Evolutionary conservation across 2,888 invertebrate genomes (phyloP).

Genomic region (Pomacea canaliculata): DNA sequence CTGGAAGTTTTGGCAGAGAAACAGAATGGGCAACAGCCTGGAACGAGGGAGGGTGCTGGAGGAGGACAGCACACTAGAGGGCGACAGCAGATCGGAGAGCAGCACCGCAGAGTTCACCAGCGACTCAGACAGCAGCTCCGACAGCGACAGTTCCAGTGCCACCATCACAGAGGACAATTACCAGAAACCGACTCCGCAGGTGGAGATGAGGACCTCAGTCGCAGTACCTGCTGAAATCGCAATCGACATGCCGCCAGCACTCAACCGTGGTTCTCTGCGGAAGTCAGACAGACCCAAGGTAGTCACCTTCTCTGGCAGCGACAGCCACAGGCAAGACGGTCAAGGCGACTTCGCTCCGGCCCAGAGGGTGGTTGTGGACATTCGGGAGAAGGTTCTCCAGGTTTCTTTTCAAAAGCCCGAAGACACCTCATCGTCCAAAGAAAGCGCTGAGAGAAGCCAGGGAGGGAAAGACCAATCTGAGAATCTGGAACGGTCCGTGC

Average conservation of each 20-base stretch:
- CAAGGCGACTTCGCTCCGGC: neutral
- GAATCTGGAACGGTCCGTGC: neutral
- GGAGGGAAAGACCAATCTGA: neutral
- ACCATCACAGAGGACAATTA: neutral
- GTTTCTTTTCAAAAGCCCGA: no score
- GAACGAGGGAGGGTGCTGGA: neutral
- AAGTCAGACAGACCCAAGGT: neutral
- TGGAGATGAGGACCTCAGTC: neutral
- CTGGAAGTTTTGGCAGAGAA: neutral
- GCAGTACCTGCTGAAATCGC: neutral
- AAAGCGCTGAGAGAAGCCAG: neutral
- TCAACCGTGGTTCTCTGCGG: neutral
- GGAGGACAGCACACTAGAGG: neutral
- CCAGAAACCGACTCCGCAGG: neutral
- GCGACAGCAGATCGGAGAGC: neutral
- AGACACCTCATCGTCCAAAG: no score
- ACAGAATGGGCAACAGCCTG: constrained; percentile 1
- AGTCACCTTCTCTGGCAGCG: neutral
- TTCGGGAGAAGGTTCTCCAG: neutral
- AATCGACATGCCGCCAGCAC: no score
- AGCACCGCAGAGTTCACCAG: neutral
- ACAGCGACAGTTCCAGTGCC: neutral
- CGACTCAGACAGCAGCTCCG: neutral
- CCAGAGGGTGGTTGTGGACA: neutral
- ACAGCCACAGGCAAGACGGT: neutral